Base-by-base conservation (phyloP, 2,888 invertebrate genomes). In the Rapana venosa region DNA sequence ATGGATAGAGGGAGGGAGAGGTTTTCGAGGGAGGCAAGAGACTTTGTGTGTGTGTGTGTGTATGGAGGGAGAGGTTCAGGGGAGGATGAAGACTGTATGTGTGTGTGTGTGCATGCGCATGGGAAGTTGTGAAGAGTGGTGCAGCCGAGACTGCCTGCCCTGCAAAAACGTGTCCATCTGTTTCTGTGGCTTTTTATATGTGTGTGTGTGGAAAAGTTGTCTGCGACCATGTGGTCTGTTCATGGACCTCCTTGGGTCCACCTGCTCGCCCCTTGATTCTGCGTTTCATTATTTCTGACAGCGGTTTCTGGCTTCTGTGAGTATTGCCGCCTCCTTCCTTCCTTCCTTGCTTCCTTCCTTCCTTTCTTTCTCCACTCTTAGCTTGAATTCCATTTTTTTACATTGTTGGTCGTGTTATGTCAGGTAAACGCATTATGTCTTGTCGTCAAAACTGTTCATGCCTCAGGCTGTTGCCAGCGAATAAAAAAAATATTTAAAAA, bases 381-480 rank as follows among this genome's bases (percentile, higher is more conserved):
- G 74, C 74, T 74, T 74, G 74, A 74, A 74, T 74, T 74, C 74
- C 74, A n/a, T 74, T 13, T 32, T 79, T 79, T 79, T 35, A 8
- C 13, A 8, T 74, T 74, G 17, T 77, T 79, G 47, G 47, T 47
- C 47, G 47, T 47, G 47, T 8, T 47, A 47, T 47, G 47, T 47
- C 47, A 47, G 47, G 47, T 47, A 47, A 47, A 47, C 47, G 47
- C 47, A 47, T 47, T 47, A 47, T 47, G 47, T 47, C 47, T 47
- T 47, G 47, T 47, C 47, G 47, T 47, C 47, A 47, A 47, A 47
- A 47, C 47, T 47, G 47, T 47, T 47, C 47, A 47, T 47, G 47
- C 47, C 47, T 2, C 47, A 47, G 47, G 8, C 47, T 47, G 47
- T 8, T 47, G 4, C 47, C 47, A 47, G 47, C 47, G 47, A 47